phyloP scores from a whole-genome alignment of 2,797 vertebrate genomes.

The Helarctos malayanus region DNA sequence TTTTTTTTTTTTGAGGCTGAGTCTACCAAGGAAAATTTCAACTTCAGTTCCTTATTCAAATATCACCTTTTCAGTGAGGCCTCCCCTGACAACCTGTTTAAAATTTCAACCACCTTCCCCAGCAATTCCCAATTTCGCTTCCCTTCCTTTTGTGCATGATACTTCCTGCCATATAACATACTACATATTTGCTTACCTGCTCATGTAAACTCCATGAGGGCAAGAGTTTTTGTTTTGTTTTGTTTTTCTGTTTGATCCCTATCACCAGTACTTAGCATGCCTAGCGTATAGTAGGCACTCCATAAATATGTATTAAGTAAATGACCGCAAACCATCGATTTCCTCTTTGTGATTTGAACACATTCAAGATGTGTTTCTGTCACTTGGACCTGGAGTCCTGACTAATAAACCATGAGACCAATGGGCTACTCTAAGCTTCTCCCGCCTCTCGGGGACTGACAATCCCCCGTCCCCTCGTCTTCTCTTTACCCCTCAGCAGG shows the following conservation, averaged over 20 bases:
- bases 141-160: not conserved
- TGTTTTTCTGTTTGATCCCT: not conserved
- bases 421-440: not conserved
- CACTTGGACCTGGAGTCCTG: not conserved
- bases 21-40: not conserved
- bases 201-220: not conserved
- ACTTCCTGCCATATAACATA: not conserved
- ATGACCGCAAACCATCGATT: not conserved
- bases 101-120: not conserved
- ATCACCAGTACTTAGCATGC: not conserved
- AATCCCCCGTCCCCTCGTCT: not conserved
- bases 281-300: not conserved
- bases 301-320: not conserved
- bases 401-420: not conserved
- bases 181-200: not conserved
- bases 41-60: not conserved
- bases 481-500: not conserved
- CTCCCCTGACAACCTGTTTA: not conserved
- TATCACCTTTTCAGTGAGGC: not conserved
- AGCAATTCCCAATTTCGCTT: not conserved
- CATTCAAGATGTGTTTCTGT: constrained; percentile 14
- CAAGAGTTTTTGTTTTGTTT: not conserved
- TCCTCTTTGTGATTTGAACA: not conserved
- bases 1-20: not conserved
- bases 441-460: not conserved